Percentiles rank a stretch among this genome's conserved stretches.
Evolutionary conservation across 2,113 vertebrate genomes (phyloP).

Genomic region (Crotalus helleri): DNA sequence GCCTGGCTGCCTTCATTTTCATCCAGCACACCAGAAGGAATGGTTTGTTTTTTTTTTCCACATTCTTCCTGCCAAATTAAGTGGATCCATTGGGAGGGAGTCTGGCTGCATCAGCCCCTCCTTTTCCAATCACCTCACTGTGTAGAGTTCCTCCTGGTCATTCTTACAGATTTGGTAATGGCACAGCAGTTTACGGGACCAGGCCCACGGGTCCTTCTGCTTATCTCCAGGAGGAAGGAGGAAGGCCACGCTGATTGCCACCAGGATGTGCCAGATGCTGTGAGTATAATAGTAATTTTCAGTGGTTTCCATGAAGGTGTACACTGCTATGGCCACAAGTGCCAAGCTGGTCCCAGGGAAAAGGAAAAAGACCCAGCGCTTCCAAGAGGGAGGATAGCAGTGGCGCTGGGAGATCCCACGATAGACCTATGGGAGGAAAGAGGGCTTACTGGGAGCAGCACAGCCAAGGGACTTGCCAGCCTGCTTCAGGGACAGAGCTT

Average conservation of each 20-base stretch:
- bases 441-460: neutral
- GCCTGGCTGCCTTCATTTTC: too few relatives aligned
- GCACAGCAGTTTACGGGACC: conserved; percentile 78
- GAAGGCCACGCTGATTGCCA: conserved; percentile 87
- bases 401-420: conserved; percentile 74
- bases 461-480: neutral
- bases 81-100: neutral
- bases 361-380: conserved; percentile 89
- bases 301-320: conserved; percentile 85
- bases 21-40: neutral
- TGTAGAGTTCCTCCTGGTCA: conserved; percentile 82
- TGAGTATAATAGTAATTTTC: conserved; percentile 96
- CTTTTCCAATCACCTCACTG: conserved; percentile 65
- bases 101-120: neutral
- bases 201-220: conserved; percentile 71
- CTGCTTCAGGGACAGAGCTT: neutral
- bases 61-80: neutral
- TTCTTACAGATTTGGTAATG: conserved; percentile 88
- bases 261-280: conserved; percentile 92
- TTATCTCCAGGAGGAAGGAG: conserved; percentile 83
- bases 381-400: conserved; percentile 91
- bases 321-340: conserved; percentile 80
- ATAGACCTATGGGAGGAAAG: conserved; percentile 70
- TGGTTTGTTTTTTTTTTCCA: too few relatives aligned
- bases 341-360: conserved; percentile 82